These are phyloP conservation scores for Drosophila paramelanica DNA, from an alignment of 2,888 invertebrate genomes.

Conservation along the genomic window DNA sequence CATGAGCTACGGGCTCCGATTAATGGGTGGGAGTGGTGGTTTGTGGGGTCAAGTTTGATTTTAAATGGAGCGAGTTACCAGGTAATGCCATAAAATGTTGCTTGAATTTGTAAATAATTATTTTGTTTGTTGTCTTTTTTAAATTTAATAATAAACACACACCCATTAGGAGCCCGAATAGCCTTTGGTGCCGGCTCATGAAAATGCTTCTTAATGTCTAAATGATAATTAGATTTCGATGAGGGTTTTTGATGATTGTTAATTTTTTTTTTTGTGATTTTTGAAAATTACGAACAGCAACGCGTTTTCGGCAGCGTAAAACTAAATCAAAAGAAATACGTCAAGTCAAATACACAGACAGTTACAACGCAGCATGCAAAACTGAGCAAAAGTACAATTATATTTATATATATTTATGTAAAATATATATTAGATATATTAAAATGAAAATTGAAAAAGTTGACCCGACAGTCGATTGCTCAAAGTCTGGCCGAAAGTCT, in stretches of 20 bases:
- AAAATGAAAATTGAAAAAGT: slow-evolving; percentile 48
- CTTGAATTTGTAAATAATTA: not conserved
- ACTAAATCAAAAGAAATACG: slow-evolving; percentile 34
- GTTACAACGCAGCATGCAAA: slow-evolving; percentile 75
- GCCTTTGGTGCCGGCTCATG: not conserved
- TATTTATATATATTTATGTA: slow-evolving; percentile 23
- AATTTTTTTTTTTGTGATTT: not conserved
- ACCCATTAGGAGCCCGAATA: slow-evolving; percentile 14
- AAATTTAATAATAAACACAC: no score
- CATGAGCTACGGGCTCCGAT: slow-evolving; percentile 24
- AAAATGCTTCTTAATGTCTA: slow-evolving; percentile 21
- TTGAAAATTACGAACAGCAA: slow-evolving; percentile 39
- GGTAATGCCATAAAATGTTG: not conserved
- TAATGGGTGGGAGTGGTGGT: slow-evolving; percentile 13
- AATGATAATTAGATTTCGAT: slow-evolving; percentile 28
- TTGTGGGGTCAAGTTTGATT: not conserved
- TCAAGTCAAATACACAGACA: slow-evolving; percentile 65
- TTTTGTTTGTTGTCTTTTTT: no score
- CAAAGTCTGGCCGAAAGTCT: slow-evolving; percentile 36
- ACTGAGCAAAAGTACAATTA: slow-evolving; percentile 64
- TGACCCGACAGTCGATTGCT: slow-evolving; percentile 25
- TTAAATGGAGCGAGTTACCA: not conserved
- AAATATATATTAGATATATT: slow-evolving; percentile 4
- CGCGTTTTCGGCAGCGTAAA: slow-evolving; percentile 41
- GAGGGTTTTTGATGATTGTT: not conserved